Evolutionary conservation across 2,888 invertebrate genomes (phyloP), one percentile per base, ranked within the genome.

Genomic region (Spatulosminthurus flaviceps): DNA sequence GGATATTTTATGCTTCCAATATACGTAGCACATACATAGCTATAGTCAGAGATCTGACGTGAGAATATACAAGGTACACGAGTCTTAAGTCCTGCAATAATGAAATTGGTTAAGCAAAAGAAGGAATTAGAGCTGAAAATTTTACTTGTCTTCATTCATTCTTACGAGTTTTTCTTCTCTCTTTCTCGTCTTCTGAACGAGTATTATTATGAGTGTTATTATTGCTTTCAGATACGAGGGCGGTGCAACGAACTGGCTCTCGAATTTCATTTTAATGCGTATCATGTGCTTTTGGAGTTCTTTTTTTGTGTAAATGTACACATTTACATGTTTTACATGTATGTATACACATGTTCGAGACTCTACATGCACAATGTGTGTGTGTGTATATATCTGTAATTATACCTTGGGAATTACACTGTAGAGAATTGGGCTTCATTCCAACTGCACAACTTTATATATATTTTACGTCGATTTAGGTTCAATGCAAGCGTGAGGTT

Each of bases 91-190:
- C 51, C 51, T 51, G 16, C 51, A 51, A 67, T 26, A 19, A 26
- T 26, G 67, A 67, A 29, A 67, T 67, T 28, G 26, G 26, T 64
- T 64, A 67, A 67, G 67, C 67, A 24, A 67, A 26, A 26, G 67
- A 29, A 67, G 67, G 67, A 67, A 67, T 67, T 67, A 67, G 67
- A 67, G 67, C 67, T 67, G 67, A 67, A 67, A 67, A 67, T 67
- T 67, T 67, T 67, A 24, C 67, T 67, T 67, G 67, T 67, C 67
- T 26, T 26, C 67, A 67, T 67, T 22, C 28, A 67, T 24, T 67
- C 67, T 67, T 67, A 28, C 67, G 22, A 64, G 26, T 51, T 51
- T 51, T 51, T 51, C 19, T 51, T 51, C 51, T 51, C 51, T 16
- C 51, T n/a, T 19, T 51, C 51, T 51, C 51, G 51, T 51, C 51